Conservation (phyloP, 2,113 vertebrate genomes). For the Microtus oregoni region DNA sequence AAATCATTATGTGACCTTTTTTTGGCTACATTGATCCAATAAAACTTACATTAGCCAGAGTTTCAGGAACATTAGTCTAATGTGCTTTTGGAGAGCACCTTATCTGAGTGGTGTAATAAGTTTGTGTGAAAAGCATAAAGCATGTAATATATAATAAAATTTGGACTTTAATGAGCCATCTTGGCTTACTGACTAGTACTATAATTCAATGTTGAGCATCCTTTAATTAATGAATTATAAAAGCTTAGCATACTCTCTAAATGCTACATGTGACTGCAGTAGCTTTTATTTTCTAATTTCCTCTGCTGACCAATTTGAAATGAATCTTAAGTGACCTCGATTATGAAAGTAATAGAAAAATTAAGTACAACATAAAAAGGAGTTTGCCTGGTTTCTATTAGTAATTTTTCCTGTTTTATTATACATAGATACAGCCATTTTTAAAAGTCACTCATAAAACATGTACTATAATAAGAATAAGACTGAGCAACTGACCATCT, state of each 20-base stretch:
- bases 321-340: conserved; percentile 75
- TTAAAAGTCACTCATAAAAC: background rate
- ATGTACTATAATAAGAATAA: background rate
- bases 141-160: conserved; percentile 96
- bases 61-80: conserved; percentile 95
- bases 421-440: background rate
- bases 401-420: background rate
- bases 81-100: conserved; percentile 94
- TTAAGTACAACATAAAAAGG: conserved; percentile 65
- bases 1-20: conserved; percentile 90
- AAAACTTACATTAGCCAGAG: conserved; percentile 92
- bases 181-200: conserved; percentile 86
- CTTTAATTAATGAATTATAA: conserved; percentile 86
- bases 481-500: background rate
- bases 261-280: conserved; percentile 71
- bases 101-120: conserved; percentile 93
- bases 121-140: conserved; percentile 96
- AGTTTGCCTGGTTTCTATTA: background rate
- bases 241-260: conserved; percentile 51
- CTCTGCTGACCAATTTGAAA: conserved; percentile 45
- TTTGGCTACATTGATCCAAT: conserved; percentile 91
- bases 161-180: conserved; percentile 95
- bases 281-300: conserved; percentile 73
- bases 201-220: conserved; percentile 84
- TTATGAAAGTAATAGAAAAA: conserved; percentile 70